These are phyloP conservation scores for Sylvicola cinctus DNA, from an alignment of 2,888 invertebrate genomes.

Conservation along the genomic window DNA sequence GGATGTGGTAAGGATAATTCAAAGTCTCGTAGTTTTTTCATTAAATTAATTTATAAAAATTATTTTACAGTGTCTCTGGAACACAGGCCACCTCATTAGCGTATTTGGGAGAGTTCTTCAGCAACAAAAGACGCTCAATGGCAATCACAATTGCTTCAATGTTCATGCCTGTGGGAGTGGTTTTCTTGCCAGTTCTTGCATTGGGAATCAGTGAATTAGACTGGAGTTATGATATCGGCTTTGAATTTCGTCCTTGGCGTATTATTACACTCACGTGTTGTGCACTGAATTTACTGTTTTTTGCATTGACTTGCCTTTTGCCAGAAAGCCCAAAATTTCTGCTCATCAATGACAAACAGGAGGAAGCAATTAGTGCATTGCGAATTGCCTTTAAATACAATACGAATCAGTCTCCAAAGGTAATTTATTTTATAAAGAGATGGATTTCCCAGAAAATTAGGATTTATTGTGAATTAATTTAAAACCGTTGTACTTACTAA, in stretches of 20 bases:
- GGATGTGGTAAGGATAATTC: constrained; percentile 31
- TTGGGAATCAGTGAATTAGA: constrained; percentile 43
- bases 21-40: not conserved
- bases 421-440: no score
- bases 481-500: no score
- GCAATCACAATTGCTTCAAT: constrained; percentile 34
- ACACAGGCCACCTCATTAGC: constrained; percentile 35
- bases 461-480: no score
- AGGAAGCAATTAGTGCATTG: constrained; percentile 37
- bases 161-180: constrained; percentile 33
- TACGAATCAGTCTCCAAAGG: constrained; percentile 8
- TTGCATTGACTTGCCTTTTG: constrained; percentile 32
- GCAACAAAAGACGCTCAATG: constrained; percentile 25
- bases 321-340: constrained; percentile 69
- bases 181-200: constrained; percentile 40
- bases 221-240: constrained; percentile 26
- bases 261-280: constrained; percentile 32
- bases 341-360: constrained; percentile 35
- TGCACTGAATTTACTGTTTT: constrained; percentile 41
- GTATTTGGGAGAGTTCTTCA: constrained; percentile 37
- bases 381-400: constrained; percentile 35
- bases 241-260: constrained; percentile 53
- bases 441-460: no score
- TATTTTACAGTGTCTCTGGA: constrained; percentile 15
- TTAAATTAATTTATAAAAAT: not conserved